phyloP scores from a whole-genome alignment of 1,140 invertebrate species.

The Schlechtendalia chinensis region DNA sequence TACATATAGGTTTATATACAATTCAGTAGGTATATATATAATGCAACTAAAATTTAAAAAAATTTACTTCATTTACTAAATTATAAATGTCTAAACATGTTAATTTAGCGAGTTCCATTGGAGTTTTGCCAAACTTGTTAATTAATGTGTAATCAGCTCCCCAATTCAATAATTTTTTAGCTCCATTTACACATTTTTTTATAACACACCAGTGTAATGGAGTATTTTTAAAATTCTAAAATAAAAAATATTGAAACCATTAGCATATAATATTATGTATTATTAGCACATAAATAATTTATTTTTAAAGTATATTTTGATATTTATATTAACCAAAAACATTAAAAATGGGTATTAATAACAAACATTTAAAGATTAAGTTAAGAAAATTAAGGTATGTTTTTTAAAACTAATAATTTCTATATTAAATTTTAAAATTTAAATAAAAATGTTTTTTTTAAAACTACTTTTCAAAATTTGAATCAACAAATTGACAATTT shows the following conservation, averaged over 20 bases:
- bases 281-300: neutral
- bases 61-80: constrained; percentile 30
- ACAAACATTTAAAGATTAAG: no score
- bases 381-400: no score
- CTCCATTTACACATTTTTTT: constrained; percentile 23
- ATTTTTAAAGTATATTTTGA: neutral
- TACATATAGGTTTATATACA: neutral
- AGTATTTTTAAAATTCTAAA: constrained; percentile 35
- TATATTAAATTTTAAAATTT: no score
- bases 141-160: constrained; percentile 19
- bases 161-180: neutral
- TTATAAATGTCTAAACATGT: constrained; percentile 18
- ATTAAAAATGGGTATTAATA: neutral
- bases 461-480: no score
- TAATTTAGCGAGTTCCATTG: constrained; percentile 24
- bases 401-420: no score
- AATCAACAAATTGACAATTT: no score
- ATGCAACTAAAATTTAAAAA: neutral
- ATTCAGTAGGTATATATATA: neutral
- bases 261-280: no score
- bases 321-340: neutral
- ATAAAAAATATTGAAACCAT: neutral
- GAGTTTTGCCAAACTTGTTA: constrained; percentile 33
- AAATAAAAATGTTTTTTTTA: no score
- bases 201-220: constrained; percentile 42